These are phyloP conservation scores for Hipparchia semele DNA, from an alignment of 2,888 invertebrate species.

Conservation along the genomic window DNA sequence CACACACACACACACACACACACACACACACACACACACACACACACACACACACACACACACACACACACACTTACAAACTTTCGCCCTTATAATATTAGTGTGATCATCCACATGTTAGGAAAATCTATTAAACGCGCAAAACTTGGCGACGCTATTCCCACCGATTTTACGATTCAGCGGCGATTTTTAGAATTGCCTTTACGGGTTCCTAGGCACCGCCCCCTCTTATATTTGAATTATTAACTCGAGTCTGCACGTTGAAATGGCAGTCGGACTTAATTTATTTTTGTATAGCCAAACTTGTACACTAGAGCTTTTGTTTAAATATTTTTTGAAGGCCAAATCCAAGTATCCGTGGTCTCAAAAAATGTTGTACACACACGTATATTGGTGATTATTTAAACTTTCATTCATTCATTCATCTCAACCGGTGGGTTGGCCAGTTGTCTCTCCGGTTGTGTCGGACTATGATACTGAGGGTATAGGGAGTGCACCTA, in stretches of 20 bases:
- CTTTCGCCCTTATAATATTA: too few species aligned
- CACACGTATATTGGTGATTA: too few species aligned
- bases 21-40: too few species aligned
- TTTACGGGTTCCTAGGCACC: conserved; percentile 64
- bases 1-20: too few species aligned
- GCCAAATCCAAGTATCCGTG: neutral
- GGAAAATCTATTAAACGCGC: neutral
- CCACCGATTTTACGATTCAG: conserved; percentile 69
- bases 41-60: too few species aligned
- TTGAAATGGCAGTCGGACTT: conserved; percentile 26
- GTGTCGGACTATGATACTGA: too few species aligned
- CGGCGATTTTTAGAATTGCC: conserved; percentile 67
- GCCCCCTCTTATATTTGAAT: conserved; percentile 59
- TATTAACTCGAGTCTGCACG: conserved; percentile 59
- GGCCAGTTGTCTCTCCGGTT: too few species aligned
- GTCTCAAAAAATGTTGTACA: neutral
- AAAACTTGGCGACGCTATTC: conserved; percentile 40
- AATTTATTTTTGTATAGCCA: conserved; percentile 14
- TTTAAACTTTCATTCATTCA: too few species aligned
- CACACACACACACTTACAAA: too few species aligned
- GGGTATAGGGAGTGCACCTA: too few species aligned
- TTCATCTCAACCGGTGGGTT: too few species aligned
- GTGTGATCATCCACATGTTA: neutral
- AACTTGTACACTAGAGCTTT: neutral
- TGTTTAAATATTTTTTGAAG: neutral